Percentiles rank a stretch among this genome's conserved stretches.
These are phyloP conservation scores for Thaumetopoea pityocampa DNA, from an alignment of 1,140 invertebrate species.

Conservation along the genomic window DNA sequence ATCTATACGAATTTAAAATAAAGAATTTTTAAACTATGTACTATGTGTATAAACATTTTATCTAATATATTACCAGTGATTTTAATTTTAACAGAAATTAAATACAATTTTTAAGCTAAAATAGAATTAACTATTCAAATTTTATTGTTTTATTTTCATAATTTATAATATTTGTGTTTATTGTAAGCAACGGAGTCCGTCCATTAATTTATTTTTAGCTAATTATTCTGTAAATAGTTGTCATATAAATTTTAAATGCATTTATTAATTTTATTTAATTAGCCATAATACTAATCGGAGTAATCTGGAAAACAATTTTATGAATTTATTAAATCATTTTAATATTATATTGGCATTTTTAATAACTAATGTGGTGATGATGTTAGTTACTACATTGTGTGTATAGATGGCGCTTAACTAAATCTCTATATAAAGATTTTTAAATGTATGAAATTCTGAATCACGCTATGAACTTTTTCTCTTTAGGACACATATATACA, in stretches of 20 bases:
- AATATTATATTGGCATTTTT: slow-evolving; percentile 8
- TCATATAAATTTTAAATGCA: slow-evolving; percentile 29
- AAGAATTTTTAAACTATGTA: too few relatives aligned
- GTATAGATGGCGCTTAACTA: too few relatives aligned
- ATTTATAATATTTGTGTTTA: slow-evolving; percentile 7
- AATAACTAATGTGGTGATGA: too few relatives aligned
- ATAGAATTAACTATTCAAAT: not conserved
- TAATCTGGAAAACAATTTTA: slow-evolving; percentile 11
- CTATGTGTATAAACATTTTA: not conserved
- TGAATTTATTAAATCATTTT: slow-evolving; percentile 21
- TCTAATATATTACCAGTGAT: slow-evolving; percentile 1
- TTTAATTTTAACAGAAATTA: slow-evolving; percentile 1
- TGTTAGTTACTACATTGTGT: too few relatives aligned
- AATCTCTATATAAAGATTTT: too few relatives aligned
- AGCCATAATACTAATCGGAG: slow-evolving; percentile 26
- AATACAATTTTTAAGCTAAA: slow-evolving; percentile 6
- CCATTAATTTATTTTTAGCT: slow-evolving; percentile 29
- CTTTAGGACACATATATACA: too few relatives aligned
- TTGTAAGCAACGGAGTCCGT: slow-evolving; percentile 17
- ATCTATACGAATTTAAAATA: too few relatives aligned
- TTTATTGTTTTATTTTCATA: not conserved
- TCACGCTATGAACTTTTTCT: too few relatives aligned
- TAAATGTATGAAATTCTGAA: too few relatives aligned
- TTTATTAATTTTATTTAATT: slow-evolving; percentile 42
- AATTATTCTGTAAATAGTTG: slow-evolving; percentile 30